Evolutionary conservation across 2,113 vertebrate genomes (phyloP).

Genomic region (Zosterops borbonicus): DNA sequence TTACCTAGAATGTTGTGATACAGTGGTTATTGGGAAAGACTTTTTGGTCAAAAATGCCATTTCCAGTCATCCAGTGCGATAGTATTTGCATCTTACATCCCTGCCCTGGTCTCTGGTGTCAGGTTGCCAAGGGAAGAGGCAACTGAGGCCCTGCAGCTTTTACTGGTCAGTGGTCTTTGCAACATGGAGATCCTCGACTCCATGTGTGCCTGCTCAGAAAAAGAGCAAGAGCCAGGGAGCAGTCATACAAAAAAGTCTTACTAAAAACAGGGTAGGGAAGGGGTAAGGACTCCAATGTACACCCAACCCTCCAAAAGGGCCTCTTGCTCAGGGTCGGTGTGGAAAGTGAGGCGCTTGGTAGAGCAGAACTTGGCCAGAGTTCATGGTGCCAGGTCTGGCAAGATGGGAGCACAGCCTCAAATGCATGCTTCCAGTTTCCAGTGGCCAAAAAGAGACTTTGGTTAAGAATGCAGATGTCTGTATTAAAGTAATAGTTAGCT

Average conservation of each 20-base stretch:
- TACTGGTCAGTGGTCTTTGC: accelerated
- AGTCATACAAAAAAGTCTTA: neutral
- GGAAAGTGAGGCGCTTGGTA: neutral
- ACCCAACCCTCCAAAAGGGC: neutral
- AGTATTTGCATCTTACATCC: neutral
- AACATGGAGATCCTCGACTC: accelerated
- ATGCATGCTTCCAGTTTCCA: neutral
- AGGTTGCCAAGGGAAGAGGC: neutral
- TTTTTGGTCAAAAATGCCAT: neutral
- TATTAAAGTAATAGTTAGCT: neutral
- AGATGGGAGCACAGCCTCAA: neutral
- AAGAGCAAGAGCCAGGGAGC: neutral
- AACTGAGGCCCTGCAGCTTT: neutral
- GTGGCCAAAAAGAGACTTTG: neutral
- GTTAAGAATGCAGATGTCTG: neutral
- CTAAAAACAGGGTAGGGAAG: neutral
- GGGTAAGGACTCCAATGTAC: neutral
- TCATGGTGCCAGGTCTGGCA: neutral
- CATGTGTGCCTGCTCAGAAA: neutral
- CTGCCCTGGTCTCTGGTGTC: neutral
- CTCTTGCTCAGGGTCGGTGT: neutral
- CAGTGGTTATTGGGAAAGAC: neutral
- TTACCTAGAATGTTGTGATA: neutral
- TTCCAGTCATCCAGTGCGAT: neutral
- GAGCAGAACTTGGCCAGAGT: neutral